Conservation (phyloP, 1,140 invertebrate genomes). For the Pogonomyrmex californicus region DNA sequence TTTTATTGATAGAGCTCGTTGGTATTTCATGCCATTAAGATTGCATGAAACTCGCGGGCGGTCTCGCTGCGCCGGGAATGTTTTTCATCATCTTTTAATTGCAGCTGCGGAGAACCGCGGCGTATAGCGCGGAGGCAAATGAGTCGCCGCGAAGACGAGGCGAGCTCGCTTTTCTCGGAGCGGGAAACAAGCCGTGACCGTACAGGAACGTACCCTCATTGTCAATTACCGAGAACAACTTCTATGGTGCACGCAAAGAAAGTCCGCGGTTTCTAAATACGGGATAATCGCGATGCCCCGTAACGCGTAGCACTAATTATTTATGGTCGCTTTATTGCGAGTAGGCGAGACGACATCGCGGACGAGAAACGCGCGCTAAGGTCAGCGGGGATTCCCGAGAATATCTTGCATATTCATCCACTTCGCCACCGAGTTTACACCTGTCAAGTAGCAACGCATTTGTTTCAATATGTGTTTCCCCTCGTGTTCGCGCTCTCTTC, state of each 20-base stretch:
- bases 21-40: neutral
- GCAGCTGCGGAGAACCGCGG: neutral
- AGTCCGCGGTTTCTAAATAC: constrained; percentile 63
- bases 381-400: constrained; percentile 35
- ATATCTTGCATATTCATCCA: constrained; percentile 69
- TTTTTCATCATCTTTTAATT: constrained; percentile 39
- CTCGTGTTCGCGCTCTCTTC: constrained; percentile 1
- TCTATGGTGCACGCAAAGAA: neutral
- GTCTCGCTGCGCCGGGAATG: neutral
- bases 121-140: constrained; percentile 13
- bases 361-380: neutral
- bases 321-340: constrained; percentile 62
- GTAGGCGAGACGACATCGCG: neutral
- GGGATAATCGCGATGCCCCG: constrained; percentile 63
- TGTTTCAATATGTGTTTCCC: constrained; percentile 26
- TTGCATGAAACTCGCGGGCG: neutral
- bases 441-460: constrained; percentile 48
- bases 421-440: constrained; percentile 71
- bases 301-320: constrained; percentile 66
- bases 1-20: neutral
- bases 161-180: constrained; percentile 44
- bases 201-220: constrained; percentile 52
- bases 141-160: constrained; percentile 32
- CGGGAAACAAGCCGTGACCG: constrained; percentile 67
- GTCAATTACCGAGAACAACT: constrained; percentile 63